phyloP scores from a whole-genome alignment of 1,140 invertebrate species.

The Pristionchus pacificus region DNA sequence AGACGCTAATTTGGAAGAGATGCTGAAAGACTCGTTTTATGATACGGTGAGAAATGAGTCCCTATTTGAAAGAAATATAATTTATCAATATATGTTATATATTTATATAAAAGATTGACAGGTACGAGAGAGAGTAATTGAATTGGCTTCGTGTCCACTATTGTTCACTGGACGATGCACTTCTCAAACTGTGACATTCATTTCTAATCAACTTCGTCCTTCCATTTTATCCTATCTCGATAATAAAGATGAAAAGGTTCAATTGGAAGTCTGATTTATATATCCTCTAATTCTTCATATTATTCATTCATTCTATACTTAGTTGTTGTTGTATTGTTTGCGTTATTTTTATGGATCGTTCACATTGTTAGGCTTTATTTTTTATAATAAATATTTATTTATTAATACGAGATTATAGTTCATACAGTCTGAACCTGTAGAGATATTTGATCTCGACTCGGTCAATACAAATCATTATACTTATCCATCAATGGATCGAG shows the following conservation, averaged over 20 bases:
- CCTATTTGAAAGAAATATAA: slow-evolving; percentile 5
- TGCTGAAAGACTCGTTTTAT: slow-evolving; percentile 45
- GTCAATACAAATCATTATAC: background rate
- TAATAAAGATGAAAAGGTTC: slow-evolving; percentile 20
- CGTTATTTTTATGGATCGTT: background rate
- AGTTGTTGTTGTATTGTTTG: background rate
- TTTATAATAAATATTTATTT: background rate
- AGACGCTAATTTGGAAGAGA: slow-evolving; percentile 33
- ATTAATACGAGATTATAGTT: background rate
- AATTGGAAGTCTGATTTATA: slow-evolving; percentile 32
- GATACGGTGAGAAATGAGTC: slow-evolving; percentile 35
- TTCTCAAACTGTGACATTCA: slow-evolving; percentile 41
- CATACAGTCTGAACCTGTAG: background rate
- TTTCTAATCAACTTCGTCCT: slow-evolving; percentile 47
- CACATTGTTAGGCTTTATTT: slow-evolving; percentile 2
- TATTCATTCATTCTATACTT: background rate
- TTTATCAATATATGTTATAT: no score
- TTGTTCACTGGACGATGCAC: slow-evolving; percentile 45
- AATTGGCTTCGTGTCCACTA: slow-evolving; percentile 38
- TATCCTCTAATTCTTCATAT: slow-evolving; percentile 13
- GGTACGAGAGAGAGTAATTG: slow-evolving; percentile 45
- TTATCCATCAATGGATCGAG: background rate
- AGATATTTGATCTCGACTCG: background rate
- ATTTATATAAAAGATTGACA: no score
- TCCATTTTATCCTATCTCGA: slow-evolving; percentile 35